Percentiles rank a stretch among this genome's conserved stretches.
These are phyloP conservation scores for Glaucomys volans DNA, from an alignment of 2,113 vertebrate genomes.

Conservation along the genomic window DNA sequence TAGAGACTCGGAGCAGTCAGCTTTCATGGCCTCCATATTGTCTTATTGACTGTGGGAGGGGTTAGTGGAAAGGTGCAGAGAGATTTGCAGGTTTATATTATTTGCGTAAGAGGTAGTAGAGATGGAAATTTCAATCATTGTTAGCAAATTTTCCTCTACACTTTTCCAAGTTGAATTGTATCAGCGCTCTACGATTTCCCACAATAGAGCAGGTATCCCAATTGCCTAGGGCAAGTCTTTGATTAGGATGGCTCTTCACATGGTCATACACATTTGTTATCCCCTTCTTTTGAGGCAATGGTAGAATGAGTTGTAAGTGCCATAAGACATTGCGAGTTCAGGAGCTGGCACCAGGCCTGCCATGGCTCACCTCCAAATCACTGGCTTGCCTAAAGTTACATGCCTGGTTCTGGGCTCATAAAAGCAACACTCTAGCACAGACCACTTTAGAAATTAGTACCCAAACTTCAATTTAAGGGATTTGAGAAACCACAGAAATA, in stretches of 20 bases:
- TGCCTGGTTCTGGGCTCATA: conserved; percentile 38
- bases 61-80: background rate
- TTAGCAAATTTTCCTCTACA: background rate
- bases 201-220: background rate
- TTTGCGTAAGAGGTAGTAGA: background rate
- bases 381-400: conserved; percentile 39
- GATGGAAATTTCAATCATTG: background rate
- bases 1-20: background rate
- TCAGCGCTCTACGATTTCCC: background rate
- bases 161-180: background rate
- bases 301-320: conserved; percentile 44
- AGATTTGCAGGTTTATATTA: background rate
- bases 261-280: background rate
- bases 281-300: background rate
- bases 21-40: background rate
- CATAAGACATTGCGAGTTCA: background rate
- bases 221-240: background rate
- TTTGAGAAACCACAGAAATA: conserved; percentile 63
- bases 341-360: background rate
- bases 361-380: conserved; percentile 43
- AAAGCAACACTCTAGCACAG: conserved; percentile 51
- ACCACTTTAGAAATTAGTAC: conserved; percentile 54
- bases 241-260: background rate
- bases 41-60: background rate
- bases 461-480: conserved; percentile 34